Evolutionary conservation across 2,888 invertebrate genomes (phyloP), one percentile per base, ranked within the genome.

Genomic region (Aphidoletes aphidimyza): DNA sequence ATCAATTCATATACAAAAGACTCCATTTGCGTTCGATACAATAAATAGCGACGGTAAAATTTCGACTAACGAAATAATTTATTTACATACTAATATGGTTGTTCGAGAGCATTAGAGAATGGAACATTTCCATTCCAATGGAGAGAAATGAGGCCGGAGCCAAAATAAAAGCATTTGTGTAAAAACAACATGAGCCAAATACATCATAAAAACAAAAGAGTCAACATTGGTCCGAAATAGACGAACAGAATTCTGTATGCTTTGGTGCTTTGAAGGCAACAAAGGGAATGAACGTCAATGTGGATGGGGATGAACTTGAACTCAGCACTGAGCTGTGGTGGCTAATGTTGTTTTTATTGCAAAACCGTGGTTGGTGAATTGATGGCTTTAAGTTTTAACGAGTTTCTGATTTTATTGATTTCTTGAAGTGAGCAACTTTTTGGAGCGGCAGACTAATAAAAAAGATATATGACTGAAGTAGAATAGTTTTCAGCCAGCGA

Each of bases 351-450:
- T 30, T 69, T 69, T 69, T 69, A 69, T 69, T 69, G 69, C 14
- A 26, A 69, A n/a, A n/a, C 3, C 34, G 17, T 3, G 2, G 30
- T 26, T n/a, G 8, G 26, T 30, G 30, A 69, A 69, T 69, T 69
- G 26, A 69, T 69, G 69, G 69, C 69, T 69, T 69, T 69, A 69
- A 69, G 69, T 69, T 69, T 69, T 69, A 69, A 69, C 69, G 69
- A 69, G 69, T 69, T 69, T 54, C 14, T n/a, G 30, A 69, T 30
- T 69, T 69, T 69, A 69, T 69, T 69, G 69, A 69, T 69, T 30
- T 69, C 34, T 9, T 14, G 42, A 42, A 14, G 42, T 6, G 42
- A 42, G 42, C 6, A 42, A 42, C 6, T 14, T 42, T 42, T 42
- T 42, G 42, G n/a, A n/a, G 42, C 42, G 6, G 42, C 8, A 42